phyloP scores from a whole-genome alignment of 1,140 invertebrate species.

The Aethina tumida region DNA sequence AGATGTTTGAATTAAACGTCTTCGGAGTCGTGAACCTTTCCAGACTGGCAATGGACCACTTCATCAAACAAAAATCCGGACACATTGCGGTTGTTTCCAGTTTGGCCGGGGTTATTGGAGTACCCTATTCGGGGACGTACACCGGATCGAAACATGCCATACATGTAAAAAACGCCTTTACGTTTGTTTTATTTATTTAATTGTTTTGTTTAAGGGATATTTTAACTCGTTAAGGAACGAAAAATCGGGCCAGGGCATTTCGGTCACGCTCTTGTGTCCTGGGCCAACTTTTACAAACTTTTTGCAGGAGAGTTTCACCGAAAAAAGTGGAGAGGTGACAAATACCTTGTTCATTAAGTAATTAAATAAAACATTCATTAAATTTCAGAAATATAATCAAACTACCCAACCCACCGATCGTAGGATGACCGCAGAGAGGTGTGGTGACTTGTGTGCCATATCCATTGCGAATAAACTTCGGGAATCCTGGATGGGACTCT shows the following conservation, averaged over 20 bases:
- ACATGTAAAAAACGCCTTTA: slow-evolving; percentile 45
- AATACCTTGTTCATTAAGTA: slow-evolving; percentile 3
- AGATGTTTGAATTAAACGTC: slow-evolving; percentile 76
- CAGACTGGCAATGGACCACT: slow-evolving; percentile 56
- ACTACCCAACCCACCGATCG: slow-evolving; percentile 42
- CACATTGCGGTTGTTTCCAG: slow-evolving; percentile 68
- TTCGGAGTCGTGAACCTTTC: slow-evolving; percentile 64
- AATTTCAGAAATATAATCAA: slow-evolving; percentile 45
- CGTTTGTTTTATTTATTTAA: background rate
- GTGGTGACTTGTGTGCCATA: slow-evolving; percentile 59
- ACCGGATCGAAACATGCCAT: slow-evolving; percentile 72
- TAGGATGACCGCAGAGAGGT: slow-evolving; percentile 59
- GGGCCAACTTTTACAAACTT: slow-evolving; percentile 67
- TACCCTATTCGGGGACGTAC: slow-evolving; percentile 67
- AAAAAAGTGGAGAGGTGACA: slow-evolving; percentile 46
- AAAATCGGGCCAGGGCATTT: slow-evolving; percentile 46
- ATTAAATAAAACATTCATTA: slow-evolving; percentile 7
- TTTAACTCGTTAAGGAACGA: slow-evolving; percentile 55
- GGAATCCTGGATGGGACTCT: slow-evolving; percentile 65
- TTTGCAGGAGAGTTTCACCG: slow-evolving; percentile 60
- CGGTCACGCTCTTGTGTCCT: slow-evolving; percentile 65
- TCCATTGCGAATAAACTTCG: slow-evolving; percentile 66
- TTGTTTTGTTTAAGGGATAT: slow-evolving; percentile 63
- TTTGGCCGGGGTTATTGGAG: slow-evolving; percentile 55
- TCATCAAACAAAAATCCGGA: slow-evolving; percentile 47